Evolutionary conservation across 2,113 vertebrate species (phyloP).

Genomic region (Sialia sialis): DNA sequence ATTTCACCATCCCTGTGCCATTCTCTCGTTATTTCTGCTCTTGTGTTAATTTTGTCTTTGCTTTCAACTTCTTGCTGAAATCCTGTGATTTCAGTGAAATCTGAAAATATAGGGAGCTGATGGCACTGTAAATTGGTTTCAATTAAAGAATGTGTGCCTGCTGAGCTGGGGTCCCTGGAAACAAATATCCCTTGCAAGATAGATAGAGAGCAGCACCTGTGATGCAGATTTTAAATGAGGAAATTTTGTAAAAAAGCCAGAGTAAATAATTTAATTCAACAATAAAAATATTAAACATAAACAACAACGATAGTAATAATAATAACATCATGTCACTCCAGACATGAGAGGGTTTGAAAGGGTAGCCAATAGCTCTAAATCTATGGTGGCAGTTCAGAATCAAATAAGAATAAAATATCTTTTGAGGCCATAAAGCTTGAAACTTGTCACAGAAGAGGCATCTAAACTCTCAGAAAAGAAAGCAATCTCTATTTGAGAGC

Average conservation of each 20-base stretch:
- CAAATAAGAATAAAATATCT: not conserved
- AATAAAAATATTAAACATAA: not conserved
- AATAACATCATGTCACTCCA: not conserved
- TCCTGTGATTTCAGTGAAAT: not conserved
- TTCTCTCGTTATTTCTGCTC: not conserved
- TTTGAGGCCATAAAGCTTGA: not conserved
- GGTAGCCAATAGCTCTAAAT: not conserved
- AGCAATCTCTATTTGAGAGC: conserved; percentile 16
- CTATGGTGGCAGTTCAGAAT: not conserved
- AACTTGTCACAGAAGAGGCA: not conserved
- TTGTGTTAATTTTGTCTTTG: not conserved
- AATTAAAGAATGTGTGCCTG: not conserved
- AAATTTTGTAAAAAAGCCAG: not conserved
- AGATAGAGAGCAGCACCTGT: not conserved
- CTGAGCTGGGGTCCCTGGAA: not conserved
- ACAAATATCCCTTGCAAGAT: not conserved
- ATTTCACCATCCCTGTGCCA: not conserved
- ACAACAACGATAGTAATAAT: rapidly evolving
- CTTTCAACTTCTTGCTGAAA: not conserved
- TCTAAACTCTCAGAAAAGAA: conserved; percentile 16
- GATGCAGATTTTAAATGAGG: not conserved
- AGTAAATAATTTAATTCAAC: not conserved
- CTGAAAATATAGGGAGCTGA: not conserved
- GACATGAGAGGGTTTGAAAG: not conserved
- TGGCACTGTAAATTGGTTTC: not conserved